Evolutionary conservation across 2,797 vertebrate genomes (phyloP).

Genomic region (Tenualosa thibaudeaui): DNA sequence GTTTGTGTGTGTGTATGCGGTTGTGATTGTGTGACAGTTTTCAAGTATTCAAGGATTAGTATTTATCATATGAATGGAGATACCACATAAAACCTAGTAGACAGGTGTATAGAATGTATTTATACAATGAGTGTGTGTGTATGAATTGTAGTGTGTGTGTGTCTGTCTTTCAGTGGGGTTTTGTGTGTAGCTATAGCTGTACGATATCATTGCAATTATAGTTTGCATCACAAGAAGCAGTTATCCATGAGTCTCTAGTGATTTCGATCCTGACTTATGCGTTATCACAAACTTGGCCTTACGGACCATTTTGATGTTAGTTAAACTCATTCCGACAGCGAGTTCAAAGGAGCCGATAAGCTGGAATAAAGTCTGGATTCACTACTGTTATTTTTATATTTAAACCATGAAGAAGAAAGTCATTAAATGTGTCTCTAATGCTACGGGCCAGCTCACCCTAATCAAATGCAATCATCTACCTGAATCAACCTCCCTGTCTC

Average conservation of each 20-base stretch:
- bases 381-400: slow-evolving; percentile 14
- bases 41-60: too few species aligned
- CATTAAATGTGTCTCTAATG: background rate
- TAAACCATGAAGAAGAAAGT: background rate
- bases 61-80: too few species aligned
- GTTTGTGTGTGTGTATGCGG: background rate
- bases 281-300: background rate
- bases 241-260: background rate
- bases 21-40: background rate
- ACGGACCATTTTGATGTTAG: background rate
- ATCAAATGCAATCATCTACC: background rate
- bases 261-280: background rate
- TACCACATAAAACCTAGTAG: too few species aligned
- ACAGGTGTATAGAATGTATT: too few species aligned
- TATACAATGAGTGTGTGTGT: background rate
- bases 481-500: background rate
- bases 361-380: background rate
- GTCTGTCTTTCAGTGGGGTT: background rate
- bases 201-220: background rate
- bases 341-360: background rate
- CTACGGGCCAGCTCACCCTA: background rate
- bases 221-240: background rate
- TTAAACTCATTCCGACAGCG: background rate
- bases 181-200: background rate
- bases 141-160: background rate